phyloP scores from a whole-genome alignment of 2,113 vertebrate species.

The Cyanistes caeruleus region DNA sequence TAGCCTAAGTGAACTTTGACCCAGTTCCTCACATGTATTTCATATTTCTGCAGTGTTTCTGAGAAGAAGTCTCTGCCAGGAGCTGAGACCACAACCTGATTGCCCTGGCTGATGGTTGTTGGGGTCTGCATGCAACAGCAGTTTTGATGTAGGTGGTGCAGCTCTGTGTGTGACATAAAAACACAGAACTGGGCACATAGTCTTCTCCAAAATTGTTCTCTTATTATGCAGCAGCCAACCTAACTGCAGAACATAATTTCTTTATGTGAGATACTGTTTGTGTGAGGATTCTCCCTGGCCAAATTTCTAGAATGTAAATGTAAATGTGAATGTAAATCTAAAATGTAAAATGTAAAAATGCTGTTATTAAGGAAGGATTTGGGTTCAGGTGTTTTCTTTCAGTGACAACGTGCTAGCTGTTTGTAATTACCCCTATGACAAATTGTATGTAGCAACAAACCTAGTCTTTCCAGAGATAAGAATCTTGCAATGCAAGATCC shows the following conservation, averaged over 20 bases:
- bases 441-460: background rate
- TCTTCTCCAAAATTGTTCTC: background rate
- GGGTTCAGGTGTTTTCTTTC: background rate
- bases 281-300: background rate
- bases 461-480: background rate
- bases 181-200: accelerated
- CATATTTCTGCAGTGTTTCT: background rate
- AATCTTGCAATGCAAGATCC: background rate
- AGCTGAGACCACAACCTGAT: background rate
- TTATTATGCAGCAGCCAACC: background rate
- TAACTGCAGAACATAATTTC: background rate
- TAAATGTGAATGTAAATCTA: no score
- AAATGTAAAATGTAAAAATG: background rate
- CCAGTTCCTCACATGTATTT: accelerated
- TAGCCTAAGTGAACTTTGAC: background rate
- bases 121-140: background rate
- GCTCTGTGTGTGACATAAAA: background rate
- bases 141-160: background rate
- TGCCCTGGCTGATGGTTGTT: background rate
- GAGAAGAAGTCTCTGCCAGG: background rate
- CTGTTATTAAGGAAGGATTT: background rate
- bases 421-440: background rate
- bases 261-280: background rate
- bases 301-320: background rate
- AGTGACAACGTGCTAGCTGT: background rate